Conservation (phyloP, 1,140 invertebrate species). For the Hyposmocoma kahamanoa region DNA sequence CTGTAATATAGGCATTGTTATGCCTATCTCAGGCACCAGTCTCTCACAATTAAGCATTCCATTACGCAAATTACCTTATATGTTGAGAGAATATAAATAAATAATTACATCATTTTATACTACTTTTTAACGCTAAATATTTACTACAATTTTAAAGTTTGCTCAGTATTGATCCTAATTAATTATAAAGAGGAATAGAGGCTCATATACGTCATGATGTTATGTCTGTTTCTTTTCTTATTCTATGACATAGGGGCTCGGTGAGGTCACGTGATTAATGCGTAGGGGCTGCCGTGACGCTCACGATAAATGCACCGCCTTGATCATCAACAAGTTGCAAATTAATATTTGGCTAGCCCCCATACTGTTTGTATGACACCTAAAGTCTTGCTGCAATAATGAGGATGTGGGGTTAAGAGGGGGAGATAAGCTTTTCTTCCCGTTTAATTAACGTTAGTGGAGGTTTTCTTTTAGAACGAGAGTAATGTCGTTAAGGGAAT, state of each 20-base stretch:
- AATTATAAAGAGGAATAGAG: neutral
- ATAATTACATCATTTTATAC: neutral
- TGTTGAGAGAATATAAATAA: neutral
- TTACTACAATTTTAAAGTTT: neutral
- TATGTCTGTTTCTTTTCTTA: neutral
- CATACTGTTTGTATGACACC: constrained; percentile 26
- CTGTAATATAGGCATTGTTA: too few species aligned
- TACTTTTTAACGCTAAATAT: neutral
- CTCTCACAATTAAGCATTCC: too few species aligned
- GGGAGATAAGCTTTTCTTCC: too few species aligned
- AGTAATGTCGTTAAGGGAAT: too few species aligned
- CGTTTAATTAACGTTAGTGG: too few species aligned
- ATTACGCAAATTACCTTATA: neutral
- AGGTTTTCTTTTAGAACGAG: too few species aligned
- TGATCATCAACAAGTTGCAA: constrained; percentile 63
- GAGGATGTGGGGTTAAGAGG: too few species aligned
- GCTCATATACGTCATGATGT: neutral
- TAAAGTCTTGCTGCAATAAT: constrained; percentile 14
- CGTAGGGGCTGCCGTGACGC: constrained; percentile 38
- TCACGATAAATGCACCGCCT: constrained; percentile 37
- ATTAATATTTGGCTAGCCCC: constrained; percentile 40
- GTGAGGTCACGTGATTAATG: constrained; percentile 63
- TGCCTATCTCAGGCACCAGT: too few species aligned
- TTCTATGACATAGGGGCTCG: constrained; percentile 14
- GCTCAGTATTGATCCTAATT: neutral